Base-by-base conservation (phyloP, 2,113 vertebrate genomes). In the Sarotherodon lohbergeri region DNA sequence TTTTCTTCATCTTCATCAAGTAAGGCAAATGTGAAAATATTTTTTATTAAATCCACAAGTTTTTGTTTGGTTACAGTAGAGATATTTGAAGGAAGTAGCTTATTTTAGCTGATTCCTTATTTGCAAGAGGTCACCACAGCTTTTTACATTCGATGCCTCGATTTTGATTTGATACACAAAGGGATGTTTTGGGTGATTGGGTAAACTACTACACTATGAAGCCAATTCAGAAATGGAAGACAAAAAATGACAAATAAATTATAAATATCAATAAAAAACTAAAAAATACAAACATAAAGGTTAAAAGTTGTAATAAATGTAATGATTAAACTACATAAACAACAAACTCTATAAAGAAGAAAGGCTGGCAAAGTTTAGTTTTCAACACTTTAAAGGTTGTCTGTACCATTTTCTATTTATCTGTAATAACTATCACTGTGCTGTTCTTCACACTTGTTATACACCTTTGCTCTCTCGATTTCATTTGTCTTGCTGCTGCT, bases 401-500 rank as follows among this genome's bases (percentile, higher is more conserved):
- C n/a, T 46, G 39, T 17, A 12, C 29, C 11, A 34, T 32, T n/a
- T 29, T 61, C 4, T 81, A 2, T 27, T 52, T 81, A 80, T 41
- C 13, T 56, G n/a, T 27, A 36, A 71, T 27, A 36, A 61, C 78
- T 14, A 43, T 13, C 78, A 80, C 61, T 84, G 22, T 56, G 43
- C 52, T 56, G 54, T 61, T 59, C 56, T 80, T 61, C 17, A 57
- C 78, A 61, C 56, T 39, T 13, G 3, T 80, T 50, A 41, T 27
- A 27, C 46, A 80, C 54, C 55, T 57, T 50, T 34, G 71, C 24
- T 57, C 63, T 61, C 48, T 86, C 32, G 63, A 27, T 91, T 63
- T 85, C 85, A 86, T 84, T 78, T 13, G 66, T 88, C 78, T 59
- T 14, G 7, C 82, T 83, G 80, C 87, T 48, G 81, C 82, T 85